phyloP scores from a whole-genome alignment of 2,797 vertebrate genomes.

The Brachyrhaphis roseni region DNA sequence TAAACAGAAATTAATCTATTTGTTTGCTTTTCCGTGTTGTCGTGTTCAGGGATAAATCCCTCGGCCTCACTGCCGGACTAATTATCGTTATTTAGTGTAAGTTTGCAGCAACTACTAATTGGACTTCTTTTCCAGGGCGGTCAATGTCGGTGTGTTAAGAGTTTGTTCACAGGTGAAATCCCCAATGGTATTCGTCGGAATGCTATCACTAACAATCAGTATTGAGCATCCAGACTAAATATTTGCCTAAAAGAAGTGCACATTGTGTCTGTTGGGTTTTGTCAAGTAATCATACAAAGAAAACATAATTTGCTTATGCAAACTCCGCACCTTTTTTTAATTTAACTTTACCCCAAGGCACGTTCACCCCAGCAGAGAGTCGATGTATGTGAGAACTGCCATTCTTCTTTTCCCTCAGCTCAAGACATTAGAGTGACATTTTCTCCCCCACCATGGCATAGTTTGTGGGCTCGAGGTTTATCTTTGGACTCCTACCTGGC shows the following conservation, averaged over 20 bases:
- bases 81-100: background rate
- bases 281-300: conserved; percentile 26
- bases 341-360: conserved; percentile 57
- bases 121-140: background rate
- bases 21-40: background rate
- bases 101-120: background rate
- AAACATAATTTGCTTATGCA: conserved; percentile 39
- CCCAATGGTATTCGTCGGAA: conserved; percentile 6
- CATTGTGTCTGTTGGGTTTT: conserved; percentile 32
- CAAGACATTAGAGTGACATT: conserved; percentile 77
- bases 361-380: conserved; percentile 48
- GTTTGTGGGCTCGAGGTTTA: conserved; percentile 49
- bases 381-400: conserved; percentile 60
- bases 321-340: conserved; percentile 18
- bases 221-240: conserved; percentile 22
- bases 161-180: conserved; percentile 20
- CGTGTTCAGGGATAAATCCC: background rate
- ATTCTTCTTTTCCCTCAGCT: conserved; percentile 59
- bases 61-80: background rate
- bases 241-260: conserved; percentile 32
- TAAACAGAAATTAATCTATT: background rate
- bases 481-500: conserved; percentile 71
- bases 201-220: conserved; percentile 2
- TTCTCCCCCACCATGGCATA: conserved; percentile 69
- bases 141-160: background rate